phyloP scores from a whole-genome alignment of 2,797 vertebrate genomes.

The Australoheros facetus region DNA sequence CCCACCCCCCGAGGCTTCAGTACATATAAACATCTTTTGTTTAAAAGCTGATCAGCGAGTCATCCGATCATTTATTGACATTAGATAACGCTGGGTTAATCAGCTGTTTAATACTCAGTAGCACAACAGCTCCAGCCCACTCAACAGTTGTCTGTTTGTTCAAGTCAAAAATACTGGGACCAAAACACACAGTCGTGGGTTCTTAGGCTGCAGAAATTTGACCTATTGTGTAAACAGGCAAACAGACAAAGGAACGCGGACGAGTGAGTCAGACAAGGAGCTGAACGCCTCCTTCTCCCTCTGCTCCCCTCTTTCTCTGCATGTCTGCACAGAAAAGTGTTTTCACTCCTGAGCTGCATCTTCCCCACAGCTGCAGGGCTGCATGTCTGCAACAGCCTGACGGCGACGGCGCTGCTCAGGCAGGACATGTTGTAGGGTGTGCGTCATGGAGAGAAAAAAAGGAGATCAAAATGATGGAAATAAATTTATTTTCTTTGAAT shows the following conservation, averaged over 20 bases:
- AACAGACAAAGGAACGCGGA: conserved; percentile 35
- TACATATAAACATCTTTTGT: neutral
- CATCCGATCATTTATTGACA: neutral
- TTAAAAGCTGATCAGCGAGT: neutral
- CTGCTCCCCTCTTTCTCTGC: conserved; percentile 7
- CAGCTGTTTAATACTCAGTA: neutral
- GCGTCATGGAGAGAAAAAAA: too few species aligned
- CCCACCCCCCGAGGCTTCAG: too few species aligned
- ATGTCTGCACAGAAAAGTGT: neutral
- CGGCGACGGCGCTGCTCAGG: neutral
- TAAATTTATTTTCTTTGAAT: neutral
- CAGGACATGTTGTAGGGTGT: neutral
- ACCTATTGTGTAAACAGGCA: conserved; percentile 40
- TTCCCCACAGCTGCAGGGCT: neutral
- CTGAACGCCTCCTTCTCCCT: conserved; percentile 20
- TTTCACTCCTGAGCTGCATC: neutral
- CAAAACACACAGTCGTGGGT: neutral
- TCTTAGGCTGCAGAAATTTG: neutral
- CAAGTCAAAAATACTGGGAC: neutral
- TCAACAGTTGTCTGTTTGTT: neutral
- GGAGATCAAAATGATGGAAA: neutral
- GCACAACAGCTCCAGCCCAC: neutral
- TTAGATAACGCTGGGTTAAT: neutral
- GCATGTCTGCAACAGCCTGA: neutral
- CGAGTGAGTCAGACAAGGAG: conserved; percentile 44